Evolutionary conservation across 2,888 invertebrate species (phyloP).

Genomic region (Mesochorus sp.): DNA sequence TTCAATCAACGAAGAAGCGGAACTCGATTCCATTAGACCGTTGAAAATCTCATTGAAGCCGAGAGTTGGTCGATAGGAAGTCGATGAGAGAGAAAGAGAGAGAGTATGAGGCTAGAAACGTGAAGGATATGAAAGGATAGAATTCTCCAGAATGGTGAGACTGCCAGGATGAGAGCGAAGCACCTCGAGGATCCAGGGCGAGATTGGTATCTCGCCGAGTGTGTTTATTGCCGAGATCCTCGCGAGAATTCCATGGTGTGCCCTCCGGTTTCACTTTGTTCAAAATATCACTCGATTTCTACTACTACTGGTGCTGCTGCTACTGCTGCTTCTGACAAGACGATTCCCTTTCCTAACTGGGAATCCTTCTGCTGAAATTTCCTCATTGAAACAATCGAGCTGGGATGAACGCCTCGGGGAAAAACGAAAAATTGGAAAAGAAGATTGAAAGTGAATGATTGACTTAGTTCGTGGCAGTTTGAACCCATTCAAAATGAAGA

Average conservation of each 20-base stretch:
- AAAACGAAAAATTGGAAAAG: neutral
- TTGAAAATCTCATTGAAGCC: conserved; percentile 51
- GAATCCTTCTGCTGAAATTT: neutral
- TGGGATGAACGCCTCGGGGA: neutral
- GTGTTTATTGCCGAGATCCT: conserved; percentile 56
- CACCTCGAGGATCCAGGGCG: conserved; percentile 31
- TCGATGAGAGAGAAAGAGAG: conserved; percentile 5
- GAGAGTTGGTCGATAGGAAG: conserved; percentile 38
- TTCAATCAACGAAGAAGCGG: conserved; percentile 59
- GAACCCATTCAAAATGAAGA: neutral
- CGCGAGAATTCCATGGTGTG: conserved; percentile 23
- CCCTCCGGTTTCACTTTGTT: conserved; percentile 36
- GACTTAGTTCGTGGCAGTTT: conserved; percentile 1
- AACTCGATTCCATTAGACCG: conserved; percentile 65
- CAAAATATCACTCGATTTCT: conserved; percentile 58
- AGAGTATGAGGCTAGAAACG: conserved; percentile 23
- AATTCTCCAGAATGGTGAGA: conserved; percentile 11
- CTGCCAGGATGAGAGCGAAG: conserved; percentile 15
- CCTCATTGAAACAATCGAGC: conserved; percentile 30
- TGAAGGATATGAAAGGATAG: conserved; percentile 28
- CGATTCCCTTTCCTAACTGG: no score
- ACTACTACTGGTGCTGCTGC: conserved; percentile 32
- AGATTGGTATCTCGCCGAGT: conserved; percentile 56
- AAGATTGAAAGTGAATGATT: conserved; percentile 3
- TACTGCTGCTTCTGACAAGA: neutral